A percentile compares a stretch with the other conserved stretches of the same genome.
Evolutionary conservation across 2,797 vertebrate genomes (phyloP).

Genomic region (Echeneis naucrates): DNA sequence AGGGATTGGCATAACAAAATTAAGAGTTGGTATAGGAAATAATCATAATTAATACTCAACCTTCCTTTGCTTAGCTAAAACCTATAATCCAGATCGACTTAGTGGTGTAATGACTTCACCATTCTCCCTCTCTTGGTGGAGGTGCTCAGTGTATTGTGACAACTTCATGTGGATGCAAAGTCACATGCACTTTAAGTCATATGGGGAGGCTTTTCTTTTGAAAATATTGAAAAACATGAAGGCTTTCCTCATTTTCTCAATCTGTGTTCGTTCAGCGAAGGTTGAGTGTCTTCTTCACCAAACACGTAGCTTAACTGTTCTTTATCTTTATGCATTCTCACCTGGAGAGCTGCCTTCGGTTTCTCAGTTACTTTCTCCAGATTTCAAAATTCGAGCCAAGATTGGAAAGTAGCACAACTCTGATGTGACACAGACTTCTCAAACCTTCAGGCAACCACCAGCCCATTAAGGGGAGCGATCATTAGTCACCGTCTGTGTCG

Average conservation of each 20-base stretch:
- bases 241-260: constrained; percentile 29
- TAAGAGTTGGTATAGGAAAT: constrained; percentile 70
- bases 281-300: constrained; percentile 36
- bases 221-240: constrained; percentile 19
- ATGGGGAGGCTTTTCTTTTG: constrained; percentile 9
- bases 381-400: constrained; percentile 38
- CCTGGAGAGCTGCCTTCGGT: background rate
- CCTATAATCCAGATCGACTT: constrained; percentile 77
- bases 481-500: constrained; percentile 81
- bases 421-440: constrained; percentile 42
- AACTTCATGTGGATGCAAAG: constrained; percentile 54
- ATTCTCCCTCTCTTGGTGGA: constrained; percentile 37
- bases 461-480: constrained; percentile 71
- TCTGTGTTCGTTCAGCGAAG: constrained; percentile 23
- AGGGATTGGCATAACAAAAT: constrained; percentile 62
- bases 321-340: background rate
- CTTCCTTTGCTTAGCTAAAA: constrained; percentile 72
- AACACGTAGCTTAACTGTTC: constrained; percentile 6
- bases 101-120: constrained; percentile 70
- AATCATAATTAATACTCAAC: constrained; percentile 74
- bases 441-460: constrained; percentile 58
- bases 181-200: constrained; percentile 51
- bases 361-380: background rate
- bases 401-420: constrained; percentile 42
- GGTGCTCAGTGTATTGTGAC: constrained; percentile 39